These are phyloP conservation scores for Lasioglossum marginatum DNA, from an alignment of 2,888 invertebrate species.

Conservation along the genomic window DNA sequence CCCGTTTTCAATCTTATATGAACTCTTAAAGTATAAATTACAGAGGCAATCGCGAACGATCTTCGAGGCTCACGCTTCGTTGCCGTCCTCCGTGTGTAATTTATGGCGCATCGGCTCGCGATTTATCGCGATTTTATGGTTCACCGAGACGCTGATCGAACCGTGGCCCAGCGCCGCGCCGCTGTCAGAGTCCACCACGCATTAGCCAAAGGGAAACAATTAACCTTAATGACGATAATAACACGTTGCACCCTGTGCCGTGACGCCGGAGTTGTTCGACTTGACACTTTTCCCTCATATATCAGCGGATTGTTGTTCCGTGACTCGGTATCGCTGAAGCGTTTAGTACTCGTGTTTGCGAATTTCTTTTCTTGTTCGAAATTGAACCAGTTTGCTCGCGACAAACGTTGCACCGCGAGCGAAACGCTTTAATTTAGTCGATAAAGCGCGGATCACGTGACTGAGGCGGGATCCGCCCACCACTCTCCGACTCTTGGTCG, in stretches of 20 bases:
- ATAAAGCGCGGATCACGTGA: neutral
- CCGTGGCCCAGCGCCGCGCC: conserved; percentile 46
- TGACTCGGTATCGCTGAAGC: neutral
- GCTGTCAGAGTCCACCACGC: conserved; percentile 60
- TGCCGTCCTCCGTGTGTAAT: conserved; percentile 66
- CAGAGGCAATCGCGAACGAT: conserved; percentile 57
- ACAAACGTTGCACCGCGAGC: neutral
- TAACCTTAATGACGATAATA: conserved; percentile 80
- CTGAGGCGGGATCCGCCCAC: neutral
- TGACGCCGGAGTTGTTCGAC: neutral
- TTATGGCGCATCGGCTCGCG: conserved; percentile 70
- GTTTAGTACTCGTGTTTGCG: conserved; percentile 6
- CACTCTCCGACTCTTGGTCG: neutral
- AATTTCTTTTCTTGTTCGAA: neutral
- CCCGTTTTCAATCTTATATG: conserved; percentile 62
- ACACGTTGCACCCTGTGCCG: conserved; percentile 74
- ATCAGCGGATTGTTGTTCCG: neutral
- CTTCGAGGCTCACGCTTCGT: conserved; percentile 54
- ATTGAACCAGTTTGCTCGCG: conserved; percentile 2
- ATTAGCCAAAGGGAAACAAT: conserved; percentile 77
- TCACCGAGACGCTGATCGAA: conserved; percentile 70
- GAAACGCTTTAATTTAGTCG: neutral
- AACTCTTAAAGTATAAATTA: conserved; percentile 66
- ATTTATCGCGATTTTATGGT: conserved; percentile 73
- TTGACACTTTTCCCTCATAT: conserved; percentile 18